Percentiles rank a stretch among this genome's conserved stretches.
These are phyloP conservation scores for Etia nguti DNA, from an alignment of 2,113 vertebrate genomes.

Conservation along the genomic window DNA sequence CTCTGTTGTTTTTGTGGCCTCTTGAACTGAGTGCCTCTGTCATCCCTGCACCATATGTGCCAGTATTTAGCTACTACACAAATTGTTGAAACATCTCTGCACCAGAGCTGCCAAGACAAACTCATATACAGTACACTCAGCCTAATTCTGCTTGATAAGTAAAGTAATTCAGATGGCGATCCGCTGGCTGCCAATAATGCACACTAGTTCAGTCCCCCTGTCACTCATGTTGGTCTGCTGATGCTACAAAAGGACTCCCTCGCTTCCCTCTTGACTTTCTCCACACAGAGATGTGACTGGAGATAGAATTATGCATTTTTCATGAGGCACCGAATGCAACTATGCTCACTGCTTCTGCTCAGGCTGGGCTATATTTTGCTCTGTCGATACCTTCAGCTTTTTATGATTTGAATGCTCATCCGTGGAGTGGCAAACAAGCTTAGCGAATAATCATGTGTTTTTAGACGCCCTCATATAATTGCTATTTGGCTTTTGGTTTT, in stretches of 20 bases:
- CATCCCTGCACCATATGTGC: constrained; percentile 6
- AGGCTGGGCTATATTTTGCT: constrained; percentile 40
- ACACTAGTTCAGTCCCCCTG: constrained; percentile 13
- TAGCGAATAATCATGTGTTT: constrained; percentile 10
- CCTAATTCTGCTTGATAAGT: constrained; percentile 47
- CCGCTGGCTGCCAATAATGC: constrained; percentile 16
- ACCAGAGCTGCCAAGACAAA: neutral
- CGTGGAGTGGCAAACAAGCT: constrained; percentile 21
- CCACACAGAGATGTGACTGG: constrained; percentile 41
- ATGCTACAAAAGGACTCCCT: constrained; percentile 38
- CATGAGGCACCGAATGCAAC: constrained; percentile 51
- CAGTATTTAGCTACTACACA: neutral
- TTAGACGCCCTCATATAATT: constrained; percentile 12
- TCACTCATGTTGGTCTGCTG: constrained; percentile 31
- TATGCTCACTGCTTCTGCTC: constrained; percentile 36
- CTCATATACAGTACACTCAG: neutral
- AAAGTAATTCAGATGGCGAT: constrained; percentile 33
- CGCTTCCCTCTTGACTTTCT: constrained; percentile 45
- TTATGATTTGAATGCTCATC: constrained; percentile 40
- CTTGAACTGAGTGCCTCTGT: neutral
- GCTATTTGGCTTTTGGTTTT: neutral
- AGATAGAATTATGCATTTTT: constrained; percentile 68
- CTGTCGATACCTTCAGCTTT: constrained; percentile 51
- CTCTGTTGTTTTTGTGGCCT: neutral
- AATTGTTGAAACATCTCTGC: constrained; percentile 6